These are phyloP conservation scores for Gorsachius goisagi DNA, from an alignment of 2,113 vertebrate genomes.

Conservation along the genomic window DNA sequence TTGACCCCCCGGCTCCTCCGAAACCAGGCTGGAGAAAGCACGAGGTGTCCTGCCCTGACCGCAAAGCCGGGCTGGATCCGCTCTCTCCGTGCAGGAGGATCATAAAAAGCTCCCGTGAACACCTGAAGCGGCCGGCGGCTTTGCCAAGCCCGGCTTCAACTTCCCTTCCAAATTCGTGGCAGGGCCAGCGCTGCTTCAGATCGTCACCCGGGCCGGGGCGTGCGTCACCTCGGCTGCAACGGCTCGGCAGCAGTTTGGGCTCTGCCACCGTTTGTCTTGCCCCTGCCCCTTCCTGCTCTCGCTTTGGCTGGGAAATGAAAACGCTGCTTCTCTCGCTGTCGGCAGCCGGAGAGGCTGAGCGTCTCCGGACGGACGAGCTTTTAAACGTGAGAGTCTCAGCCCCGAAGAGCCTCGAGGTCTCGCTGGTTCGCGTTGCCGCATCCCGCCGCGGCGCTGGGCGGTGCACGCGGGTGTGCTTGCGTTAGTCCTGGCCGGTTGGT, in stretches of 20 bases:
- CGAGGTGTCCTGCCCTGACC: background rate
- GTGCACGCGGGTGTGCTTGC: too few species aligned
- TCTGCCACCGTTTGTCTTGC: background rate
- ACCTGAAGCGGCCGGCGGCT: background rate
- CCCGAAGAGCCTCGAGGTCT: background rate
- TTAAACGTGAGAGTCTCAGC: background rate
- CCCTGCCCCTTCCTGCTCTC: background rate
- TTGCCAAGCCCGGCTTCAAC: background rate
- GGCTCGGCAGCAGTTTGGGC: background rate
- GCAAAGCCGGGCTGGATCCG: background rate
- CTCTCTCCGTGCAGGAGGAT: background rate
- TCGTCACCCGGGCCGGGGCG: background rate
- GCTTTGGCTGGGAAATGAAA: background rate
- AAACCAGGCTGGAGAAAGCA: background rate
- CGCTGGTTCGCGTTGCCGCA: fast-evolving
- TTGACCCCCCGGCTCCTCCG: background rate
- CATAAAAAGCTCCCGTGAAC: background rate
- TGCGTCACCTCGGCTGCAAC: background rate
- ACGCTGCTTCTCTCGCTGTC: background rate
- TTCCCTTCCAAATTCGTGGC: fast-evolving
- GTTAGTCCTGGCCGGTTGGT: fast-evolving
- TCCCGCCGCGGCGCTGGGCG: background rate
- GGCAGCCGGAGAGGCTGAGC: background rate
- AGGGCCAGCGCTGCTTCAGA: background rate
- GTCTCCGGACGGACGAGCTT: fast-evolving